Conservation (phyloP, 2,888 invertebrate genomes). For the Apodemia mormo region DNA sequence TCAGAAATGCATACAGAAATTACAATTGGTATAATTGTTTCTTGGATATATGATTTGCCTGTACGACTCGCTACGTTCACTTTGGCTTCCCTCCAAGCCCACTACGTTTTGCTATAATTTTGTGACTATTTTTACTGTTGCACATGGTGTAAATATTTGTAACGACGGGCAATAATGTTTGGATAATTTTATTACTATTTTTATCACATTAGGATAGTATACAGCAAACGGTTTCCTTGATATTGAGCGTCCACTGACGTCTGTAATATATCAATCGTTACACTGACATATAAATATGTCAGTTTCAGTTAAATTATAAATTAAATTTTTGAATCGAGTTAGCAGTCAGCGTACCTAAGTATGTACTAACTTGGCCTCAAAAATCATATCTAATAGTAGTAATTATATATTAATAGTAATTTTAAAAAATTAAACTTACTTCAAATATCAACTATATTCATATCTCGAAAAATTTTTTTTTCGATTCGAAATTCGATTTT, state of each 20-base stretch:
- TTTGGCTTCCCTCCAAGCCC: slow-evolving; percentile 35
- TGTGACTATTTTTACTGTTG: slow-evolving; percentile 61
- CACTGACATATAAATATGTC: too few relatives aligned
- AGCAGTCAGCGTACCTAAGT: too few relatives aligned
- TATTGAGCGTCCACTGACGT: neutral
- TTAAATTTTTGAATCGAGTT: too few relatives aligned
- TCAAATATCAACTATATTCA: too few relatives aligned
- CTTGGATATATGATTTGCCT: slow-evolving; percentile 33
- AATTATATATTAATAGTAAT: too few relatives aligned
- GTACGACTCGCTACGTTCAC: slow-evolving; percentile 38
- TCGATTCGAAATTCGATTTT: too few relatives aligned
- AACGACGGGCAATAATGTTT: slow-evolving; percentile 29
- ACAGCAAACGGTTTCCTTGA: neutral
- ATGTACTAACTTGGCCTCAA: too few relatives aligned
- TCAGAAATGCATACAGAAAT: slow-evolving; percentile 21
- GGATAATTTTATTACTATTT: slow-evolving; percentile 59
- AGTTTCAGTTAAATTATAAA: too few relatives aligned
- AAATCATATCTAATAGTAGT: too few relatives aligned
- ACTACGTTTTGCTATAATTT: slow-evolving; percentile 51
- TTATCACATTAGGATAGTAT: neutral
- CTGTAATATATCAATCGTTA: neutral
- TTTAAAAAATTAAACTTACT: too few relatives aligned
- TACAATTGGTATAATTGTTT: slow-evolving; percentile 39
- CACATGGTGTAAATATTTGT: slow-evolving; percentile 46
- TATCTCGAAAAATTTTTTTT: too few relatives aligned